Evolutionary conservation across 2,113 vertebrate genomes (phyloP).

Genomic region (Spheniscus mendiculus): DNA sequence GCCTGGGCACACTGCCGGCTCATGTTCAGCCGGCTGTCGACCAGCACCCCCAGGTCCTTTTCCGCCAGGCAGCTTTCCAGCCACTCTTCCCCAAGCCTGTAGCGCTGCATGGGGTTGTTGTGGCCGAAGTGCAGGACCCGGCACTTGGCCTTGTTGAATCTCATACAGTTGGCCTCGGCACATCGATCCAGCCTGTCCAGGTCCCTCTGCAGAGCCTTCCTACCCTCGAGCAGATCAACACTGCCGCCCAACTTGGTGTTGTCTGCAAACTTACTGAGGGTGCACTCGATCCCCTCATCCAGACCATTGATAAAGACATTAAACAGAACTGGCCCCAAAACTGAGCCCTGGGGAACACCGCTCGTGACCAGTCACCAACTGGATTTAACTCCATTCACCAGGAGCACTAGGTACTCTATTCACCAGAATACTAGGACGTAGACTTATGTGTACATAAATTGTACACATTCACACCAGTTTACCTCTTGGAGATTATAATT

Average conservation of each 20-base stretch:
- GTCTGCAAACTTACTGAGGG: neutral
- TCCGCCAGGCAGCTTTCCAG: rapidly evolving
- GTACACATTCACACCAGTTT: neutral
- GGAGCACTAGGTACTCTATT: neutral
- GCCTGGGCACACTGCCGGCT: neutral
- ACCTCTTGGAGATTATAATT: neutral
- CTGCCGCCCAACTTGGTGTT: rapidly evolving
- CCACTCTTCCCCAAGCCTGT: neutral
- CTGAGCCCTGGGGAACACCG: neutral
- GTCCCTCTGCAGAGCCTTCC: neutral
- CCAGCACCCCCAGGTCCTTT: neutral
- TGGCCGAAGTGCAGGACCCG: neutral
- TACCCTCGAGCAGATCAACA: neutral
- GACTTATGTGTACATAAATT: neutral
- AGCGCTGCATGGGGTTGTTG: neutral
- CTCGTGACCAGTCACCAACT: rapidly evolving
- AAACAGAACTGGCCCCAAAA: neutral
- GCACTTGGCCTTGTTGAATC: neutral
- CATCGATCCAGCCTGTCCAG: neutral
- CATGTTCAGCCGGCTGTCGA: neutral
- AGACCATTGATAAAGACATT: neutral
- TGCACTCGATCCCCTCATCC: rapidly evolving
- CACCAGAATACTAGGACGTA: neutral
- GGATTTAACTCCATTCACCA: neutral
- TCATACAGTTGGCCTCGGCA: rapidly evolving